phyloP scores from a whole-genome alignment of 2,113 vertebrate species.

The Etheostoma spectabile region DNA sequence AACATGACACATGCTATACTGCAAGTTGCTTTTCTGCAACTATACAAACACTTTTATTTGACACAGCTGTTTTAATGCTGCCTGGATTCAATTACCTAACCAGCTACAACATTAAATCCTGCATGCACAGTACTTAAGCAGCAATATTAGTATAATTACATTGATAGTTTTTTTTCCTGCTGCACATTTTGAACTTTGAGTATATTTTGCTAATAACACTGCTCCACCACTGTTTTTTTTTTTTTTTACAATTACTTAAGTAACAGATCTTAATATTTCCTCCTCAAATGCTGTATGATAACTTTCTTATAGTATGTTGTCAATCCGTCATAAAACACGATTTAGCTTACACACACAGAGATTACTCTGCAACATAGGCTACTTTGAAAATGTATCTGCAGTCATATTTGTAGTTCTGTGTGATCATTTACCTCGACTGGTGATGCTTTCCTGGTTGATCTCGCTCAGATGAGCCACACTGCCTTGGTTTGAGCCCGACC shows the following conservation, averaged over 20 bases:
- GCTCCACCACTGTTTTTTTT: neutral
- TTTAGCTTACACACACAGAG: neutral
- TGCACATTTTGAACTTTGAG: neutral
- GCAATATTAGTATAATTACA: neutral
- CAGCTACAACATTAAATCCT: neutral
- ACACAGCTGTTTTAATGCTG: constrained; percentile 5
- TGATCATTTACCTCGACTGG: constrained; percentile 82
- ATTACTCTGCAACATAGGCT: neutral
- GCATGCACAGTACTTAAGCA: neutral
- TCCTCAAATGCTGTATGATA: neutral
- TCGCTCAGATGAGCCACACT: constrained; percentile 93
- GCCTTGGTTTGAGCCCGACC: constrained; percentile 95
- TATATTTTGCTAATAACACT: neutral
- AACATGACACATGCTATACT: constrained; percentile 37
- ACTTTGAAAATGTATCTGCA: neutral
- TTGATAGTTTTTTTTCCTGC: neutral
- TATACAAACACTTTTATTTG: neutral
- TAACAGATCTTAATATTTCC: neutral
- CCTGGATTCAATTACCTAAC: neutral
- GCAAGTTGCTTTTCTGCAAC: constrained; percentile 34
- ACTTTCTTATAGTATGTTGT: neutral
- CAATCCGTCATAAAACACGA: neutral
- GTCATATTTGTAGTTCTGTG: constrained; percentile 35
- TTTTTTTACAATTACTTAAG: neutral
- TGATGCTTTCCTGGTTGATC: constrained; percentile 94